phyloP scores from a whole-genome alignment of 2,888 invertebrate species.

The Spialia ferax region DNA sequence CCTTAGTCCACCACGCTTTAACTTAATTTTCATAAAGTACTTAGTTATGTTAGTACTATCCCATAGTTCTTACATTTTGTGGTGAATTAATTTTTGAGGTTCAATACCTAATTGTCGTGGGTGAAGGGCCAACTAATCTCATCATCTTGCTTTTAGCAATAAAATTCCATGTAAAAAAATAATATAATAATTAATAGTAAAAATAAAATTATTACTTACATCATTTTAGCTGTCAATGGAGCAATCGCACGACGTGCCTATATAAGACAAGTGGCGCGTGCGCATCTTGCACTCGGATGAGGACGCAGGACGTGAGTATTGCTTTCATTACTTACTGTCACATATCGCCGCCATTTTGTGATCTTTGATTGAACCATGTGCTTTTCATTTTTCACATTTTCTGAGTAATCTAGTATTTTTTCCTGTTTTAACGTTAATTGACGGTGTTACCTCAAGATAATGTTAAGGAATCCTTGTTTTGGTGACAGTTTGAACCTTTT shows the following conservation, averaged over 20 bases:
- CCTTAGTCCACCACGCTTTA: too few species aligned
- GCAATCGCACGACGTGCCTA: conserved; percentile 52
- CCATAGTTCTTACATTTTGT: too few species aligned
- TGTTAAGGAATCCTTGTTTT: not conserved
- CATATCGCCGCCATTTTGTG: conserved; percentile 14
- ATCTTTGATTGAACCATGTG: conserved; percentile 21
- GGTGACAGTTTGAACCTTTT: not conserved
- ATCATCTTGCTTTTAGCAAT: too few species aligned
- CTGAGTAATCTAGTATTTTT: not conserved
- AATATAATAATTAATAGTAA: not conserved
- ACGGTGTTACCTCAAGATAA: not conserved
- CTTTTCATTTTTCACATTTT: not conserved
- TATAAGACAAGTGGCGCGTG: conserved; percentile 55
- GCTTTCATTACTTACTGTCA: not conserved
- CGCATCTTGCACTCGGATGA: conserved; percentile 61
- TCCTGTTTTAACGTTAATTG: not conserved
- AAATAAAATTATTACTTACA: conserved; percentile 23
- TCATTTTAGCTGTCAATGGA: conserved; percentile 32
- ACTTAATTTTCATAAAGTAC: too few species aligned
- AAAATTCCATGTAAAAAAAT: not conserved
- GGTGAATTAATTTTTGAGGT: too few species aligned
- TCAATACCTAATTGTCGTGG: too few species aligned
- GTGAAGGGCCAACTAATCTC: too few species aligned
- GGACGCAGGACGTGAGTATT: conserved; percentile 67
- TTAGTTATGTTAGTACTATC: too few species aligned